These are phyloP conservation scores for Formicarius rufipectus DNA, from an alignment of 2,113 vertebrate genomes.

Conservation along the genomic window DNA sequence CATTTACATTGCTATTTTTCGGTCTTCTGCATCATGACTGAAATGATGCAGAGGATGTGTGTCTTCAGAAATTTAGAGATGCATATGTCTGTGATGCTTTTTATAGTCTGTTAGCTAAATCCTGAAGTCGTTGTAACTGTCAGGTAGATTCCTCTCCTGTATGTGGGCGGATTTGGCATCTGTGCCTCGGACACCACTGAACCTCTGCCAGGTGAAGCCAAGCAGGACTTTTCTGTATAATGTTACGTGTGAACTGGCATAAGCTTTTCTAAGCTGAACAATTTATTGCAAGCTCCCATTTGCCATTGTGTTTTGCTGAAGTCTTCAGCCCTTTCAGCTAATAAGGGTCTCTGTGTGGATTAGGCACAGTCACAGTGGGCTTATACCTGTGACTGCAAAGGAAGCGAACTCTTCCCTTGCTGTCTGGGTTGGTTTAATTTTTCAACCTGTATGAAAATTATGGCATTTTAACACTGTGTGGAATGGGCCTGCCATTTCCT, in stretches of 20 bases:
- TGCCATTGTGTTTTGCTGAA: background rate
- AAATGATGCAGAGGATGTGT: background rate
- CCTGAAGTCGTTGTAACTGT: fast-evolving
- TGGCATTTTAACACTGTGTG: background rate
- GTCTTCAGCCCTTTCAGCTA: background rate
- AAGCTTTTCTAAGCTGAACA: background rate
- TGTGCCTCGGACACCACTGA: background rate
- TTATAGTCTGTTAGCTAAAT: background rate
- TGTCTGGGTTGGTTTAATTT: background rate
- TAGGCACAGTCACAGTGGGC: background rate
- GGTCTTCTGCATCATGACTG: background rate
- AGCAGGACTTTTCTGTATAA: background rate
- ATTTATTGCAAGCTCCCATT: background rate
- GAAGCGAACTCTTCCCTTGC: background rate
- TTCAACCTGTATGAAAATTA: background rate
- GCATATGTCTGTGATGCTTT: background rate
- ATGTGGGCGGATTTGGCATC: background rate
- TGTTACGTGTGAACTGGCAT: fast-evolving
- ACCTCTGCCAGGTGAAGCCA: background rate
- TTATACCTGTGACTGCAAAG: fast-evolving
- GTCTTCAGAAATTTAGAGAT: background rate
- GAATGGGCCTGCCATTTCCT: background rate
- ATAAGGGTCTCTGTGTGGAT: background rate
- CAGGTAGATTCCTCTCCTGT: background rate
- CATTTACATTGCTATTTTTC: background rate